Evolutionary conservation across 2,797 vertebrate species (phyloP), one percentile per base, ranked within the genome.

Genomic region (Malurus leucopterus): DNA sequence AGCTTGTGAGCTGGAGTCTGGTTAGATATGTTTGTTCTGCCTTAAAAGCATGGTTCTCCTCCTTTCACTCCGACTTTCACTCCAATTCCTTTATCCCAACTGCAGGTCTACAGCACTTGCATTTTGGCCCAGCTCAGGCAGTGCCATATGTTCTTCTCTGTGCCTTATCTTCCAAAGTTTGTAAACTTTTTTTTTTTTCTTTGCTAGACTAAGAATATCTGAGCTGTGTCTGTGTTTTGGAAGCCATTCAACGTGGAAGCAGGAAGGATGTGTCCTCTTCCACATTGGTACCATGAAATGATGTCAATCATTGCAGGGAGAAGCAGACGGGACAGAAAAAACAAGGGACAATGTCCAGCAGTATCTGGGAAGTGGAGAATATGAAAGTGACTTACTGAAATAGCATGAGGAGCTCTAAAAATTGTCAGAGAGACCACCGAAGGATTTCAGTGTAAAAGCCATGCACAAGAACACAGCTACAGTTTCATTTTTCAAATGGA

Each of bases 161-260:
- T 77, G 27, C 17, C 19, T 68, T 30, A 16, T 30, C 27, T 67
- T 67, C 41, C 4, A 61, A 43, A 50, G 30, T 79, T 38, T 57
- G 15, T 54, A 51, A 30, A 47, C 10, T 1, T 0, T 15, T 15
- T 15, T 21, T 57, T 4, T 23, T 34, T 22, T 4, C 0, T 0
- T 5, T 5, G 3, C 7, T 11, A 46, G 21, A 38, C 23, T n/a
- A 15, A 78, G 58, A 51, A 20, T 6, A 4, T 58, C 27, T 69
- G 50, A 84, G 19, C 34, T 34, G 13, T 38, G 6, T 15, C 58
- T 63, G 38, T 44, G 16, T 76, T 76, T 79, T 69, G 32, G 44
- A 69, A 62, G 24, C 15, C 65, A 27, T 65, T 13, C 11, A 44
- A n/a, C 13, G 20, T 26, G 2, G 11, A 54, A 14, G 30, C 0